These are phyloP conservation scores for Orgyia antiqua DNA, from an alignment of 2,888 invertebrate genomes.

Conservation along the genomic window DNA sequence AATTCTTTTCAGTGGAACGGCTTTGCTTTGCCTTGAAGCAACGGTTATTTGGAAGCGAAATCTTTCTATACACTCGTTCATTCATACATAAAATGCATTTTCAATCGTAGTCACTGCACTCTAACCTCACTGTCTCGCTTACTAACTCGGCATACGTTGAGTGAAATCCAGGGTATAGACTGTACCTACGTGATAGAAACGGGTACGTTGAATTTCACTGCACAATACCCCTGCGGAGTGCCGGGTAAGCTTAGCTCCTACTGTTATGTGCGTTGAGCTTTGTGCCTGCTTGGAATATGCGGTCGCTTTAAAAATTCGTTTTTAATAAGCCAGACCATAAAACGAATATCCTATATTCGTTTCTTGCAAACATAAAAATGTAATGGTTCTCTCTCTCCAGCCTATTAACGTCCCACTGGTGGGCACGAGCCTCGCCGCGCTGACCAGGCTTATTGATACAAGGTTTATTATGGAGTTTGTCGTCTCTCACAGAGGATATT, in stretches of 20 bases:
- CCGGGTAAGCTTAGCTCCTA: slow-evolving; percentile 48
- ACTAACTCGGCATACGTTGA: slow-evolving; percentile 56
- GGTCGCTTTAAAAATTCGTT: no score
- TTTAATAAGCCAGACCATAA: no score
- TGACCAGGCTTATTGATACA: no score
- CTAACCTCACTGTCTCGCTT: slow-evolving; percentile 38
- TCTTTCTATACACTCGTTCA: slow-evolving; percentile 62
- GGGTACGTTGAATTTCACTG: slow-evolving; percentile 60
- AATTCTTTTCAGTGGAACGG: slow-evolving; percentile 24
- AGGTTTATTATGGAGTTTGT: no score
- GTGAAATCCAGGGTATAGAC: slow-evolving; percentile 43
- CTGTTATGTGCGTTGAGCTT: slow-evolving; percentile 47
- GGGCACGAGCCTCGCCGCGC: no score
- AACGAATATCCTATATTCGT: no score
- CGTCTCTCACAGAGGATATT: no score
- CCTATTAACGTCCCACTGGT: no score
- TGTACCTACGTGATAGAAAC: slow-evolving; percentile 55
- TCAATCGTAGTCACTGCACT: slow-evolving; percentile 35
- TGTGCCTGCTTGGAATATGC: no score
- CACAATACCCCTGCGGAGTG: slow-evolving; percentile 52
- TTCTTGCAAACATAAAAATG: no score
- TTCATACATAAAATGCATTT: slow-evolving; percentile 73
- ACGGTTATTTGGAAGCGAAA: slow-evolving; percentile 63
- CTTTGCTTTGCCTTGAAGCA: slow-evolving; percentile 51
- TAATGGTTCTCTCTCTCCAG: no score